Percentiles rank a stretch among this genome's conserved stretches.
Conservation (phyloP, 2,113 vertebrate species). For the Aptenodytes patagonicus region DNA sequence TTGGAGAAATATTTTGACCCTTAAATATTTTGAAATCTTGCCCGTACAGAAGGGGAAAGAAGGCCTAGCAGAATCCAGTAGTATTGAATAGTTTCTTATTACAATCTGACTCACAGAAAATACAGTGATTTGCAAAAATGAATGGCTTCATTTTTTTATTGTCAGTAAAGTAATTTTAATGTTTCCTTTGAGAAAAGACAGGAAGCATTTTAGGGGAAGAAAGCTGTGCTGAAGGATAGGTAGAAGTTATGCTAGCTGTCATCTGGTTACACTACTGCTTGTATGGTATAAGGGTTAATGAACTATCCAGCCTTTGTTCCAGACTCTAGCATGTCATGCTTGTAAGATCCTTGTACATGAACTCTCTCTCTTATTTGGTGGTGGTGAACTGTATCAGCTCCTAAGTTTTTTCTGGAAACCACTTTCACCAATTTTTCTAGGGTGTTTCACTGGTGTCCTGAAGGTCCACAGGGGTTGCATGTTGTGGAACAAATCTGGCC, state of each 20-base stretch:
- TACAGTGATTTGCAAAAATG: neutral
- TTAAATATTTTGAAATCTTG: neutral
- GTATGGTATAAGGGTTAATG: neutral
- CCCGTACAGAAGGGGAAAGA: neutral
- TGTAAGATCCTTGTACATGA: neutral
- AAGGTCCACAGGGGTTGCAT: slow-evolving; percentile 1
- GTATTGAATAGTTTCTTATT: neutral
- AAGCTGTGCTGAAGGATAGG: neutral
- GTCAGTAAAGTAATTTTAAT: neutral
- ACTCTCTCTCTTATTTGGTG: neutral
- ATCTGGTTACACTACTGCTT: neutral
- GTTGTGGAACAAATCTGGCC: slow-evolving; percentile 34
- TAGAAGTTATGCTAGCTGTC: neutral
- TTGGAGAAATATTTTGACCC: neutral
- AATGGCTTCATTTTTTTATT: neutral
- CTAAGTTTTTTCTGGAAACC: slow-evolving; percentile 48
- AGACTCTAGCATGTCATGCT: neutral
- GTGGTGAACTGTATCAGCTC: neutral
- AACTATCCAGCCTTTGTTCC: neutral
- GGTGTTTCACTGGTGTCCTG: slow-evolving; percentile 46
- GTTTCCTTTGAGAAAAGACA: neutral
- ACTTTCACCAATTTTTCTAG: slow-evolving; percentile 60
- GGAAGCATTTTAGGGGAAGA: neutral
- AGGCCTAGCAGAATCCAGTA: neutral
- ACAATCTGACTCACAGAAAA: neutral